Percentiles rank a stretch among this genome's conserved stretches.
Conservation (phyloP, 2,113 vertebrate genomes). For the Oreochromis tanganicae region DNA sequence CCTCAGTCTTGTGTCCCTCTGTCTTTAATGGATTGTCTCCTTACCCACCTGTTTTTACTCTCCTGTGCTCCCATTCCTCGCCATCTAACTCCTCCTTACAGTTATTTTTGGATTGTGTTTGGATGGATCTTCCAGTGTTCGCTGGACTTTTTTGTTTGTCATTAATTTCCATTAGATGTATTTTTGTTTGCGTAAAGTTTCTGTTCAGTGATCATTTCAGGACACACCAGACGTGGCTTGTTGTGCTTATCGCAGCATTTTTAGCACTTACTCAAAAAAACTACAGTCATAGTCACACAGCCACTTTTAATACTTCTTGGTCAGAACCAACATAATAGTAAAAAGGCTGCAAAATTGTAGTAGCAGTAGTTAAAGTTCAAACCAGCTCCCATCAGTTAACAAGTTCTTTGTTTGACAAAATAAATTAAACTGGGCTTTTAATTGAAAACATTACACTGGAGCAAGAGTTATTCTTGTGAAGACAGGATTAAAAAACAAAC, state of each 20-base stretch:
- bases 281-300: background rate
- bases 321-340: background rate
- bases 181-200: background rate
- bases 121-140: background rate
- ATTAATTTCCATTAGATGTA: background rate
- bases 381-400: background rate
- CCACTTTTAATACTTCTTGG: background rate
- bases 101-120: background rate
- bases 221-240: background rate
- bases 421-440: too few species aligned
- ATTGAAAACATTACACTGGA: too few species aligned
- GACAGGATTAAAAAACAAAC: background rate
- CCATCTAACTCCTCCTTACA: background rate
- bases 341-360: background rate
- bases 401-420: background rate
- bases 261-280: background rate
- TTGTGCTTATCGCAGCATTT: background rate
- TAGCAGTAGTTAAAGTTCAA: background rate
- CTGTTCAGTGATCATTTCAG: background rate
- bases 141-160: background rate
- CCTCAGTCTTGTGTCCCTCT: background rate
- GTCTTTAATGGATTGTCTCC: background rate
- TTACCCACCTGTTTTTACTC: background rate
- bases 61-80: background rate
- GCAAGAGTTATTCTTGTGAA: background rate